Evolutionary conservation across 2,797 vertebrate species (phyloP), one percentile per base, ranked within the genome.

Genomic region (Myripristis murdjan): DNA sequence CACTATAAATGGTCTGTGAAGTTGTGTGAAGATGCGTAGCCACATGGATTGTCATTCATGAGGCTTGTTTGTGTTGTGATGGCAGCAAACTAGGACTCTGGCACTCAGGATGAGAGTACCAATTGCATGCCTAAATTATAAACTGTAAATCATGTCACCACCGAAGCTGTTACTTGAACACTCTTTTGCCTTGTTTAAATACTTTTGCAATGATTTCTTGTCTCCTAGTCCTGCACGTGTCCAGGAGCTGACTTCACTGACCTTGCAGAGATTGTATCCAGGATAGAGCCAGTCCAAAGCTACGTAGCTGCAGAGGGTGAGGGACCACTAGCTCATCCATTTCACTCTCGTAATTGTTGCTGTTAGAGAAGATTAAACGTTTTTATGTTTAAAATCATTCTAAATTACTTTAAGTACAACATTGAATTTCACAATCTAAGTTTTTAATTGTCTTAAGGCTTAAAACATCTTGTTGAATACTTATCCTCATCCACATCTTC

Each of bases 261-360:
- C 89, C 92, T 99, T 70, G 98, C 98, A 0, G 98, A 99, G 90
- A 99, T 99, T 0, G 96, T 99, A 26, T 98, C 97, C 39, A 94
- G 97, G 67, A 99, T 99, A 3, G 98, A 99, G 64, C 97, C 97
- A 0, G 95, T 97, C n/a, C 95, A 96, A 28, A 95, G 88, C 87
- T 97, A 95, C n/a, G 75, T 95, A 2, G 94, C 95, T 0, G 94
- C 95, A 0, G 97, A 98, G 5, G 97, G 97, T 97, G 89, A 95
- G 87, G 28, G n/a, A 14, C 15, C 16, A 12, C 22, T 26, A 31
- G 28, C 28, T 7, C 4, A n/a, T 48, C 11, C 20, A 22, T 48
- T 48, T 23, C 47, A 5, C 43, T 46, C 5, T 1, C 8, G 43
- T 31, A 31, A 31, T 31, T 4, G 7, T 31, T 31, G 7, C 28